These are phyloP conservation scores for Rhegmatorhina hoffmannsi DNA, from an alignment of 2,113 vertebrate species.

Conservation along the genomic window DNA sequence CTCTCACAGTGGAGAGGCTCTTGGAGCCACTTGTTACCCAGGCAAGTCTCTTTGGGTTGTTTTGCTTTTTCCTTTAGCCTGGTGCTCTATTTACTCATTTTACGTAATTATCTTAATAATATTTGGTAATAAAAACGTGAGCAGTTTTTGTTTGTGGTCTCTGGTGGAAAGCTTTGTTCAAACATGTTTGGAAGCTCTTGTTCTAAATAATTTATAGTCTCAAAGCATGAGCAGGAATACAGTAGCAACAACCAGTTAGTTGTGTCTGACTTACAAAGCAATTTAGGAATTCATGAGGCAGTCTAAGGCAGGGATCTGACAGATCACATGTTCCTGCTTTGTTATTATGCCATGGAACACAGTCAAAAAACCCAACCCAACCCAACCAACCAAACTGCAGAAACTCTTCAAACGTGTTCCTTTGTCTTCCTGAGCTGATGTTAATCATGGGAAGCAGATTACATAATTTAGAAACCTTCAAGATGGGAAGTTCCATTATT, in stretches of 20 bases:
- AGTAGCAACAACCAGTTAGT: not conserved
- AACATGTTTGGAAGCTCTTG: not conserved
- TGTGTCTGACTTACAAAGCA: not conserved
- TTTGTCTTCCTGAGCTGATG: not conserved
- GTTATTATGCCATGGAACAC: not conserved
- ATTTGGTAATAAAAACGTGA: not conserved
- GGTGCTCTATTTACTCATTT: not conserved
- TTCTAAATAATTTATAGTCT: conserved; percentile 17
- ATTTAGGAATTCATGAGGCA: not conserved
- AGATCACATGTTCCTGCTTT: not conserved
- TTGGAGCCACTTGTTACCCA: conserved; percentile 96
- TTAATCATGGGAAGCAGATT: not conserved
- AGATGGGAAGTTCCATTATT: not conserved
- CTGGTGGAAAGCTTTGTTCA: not conserved
- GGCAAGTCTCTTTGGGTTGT: conserved; percentile 73
- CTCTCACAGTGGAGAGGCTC: conserved; percentile 93
- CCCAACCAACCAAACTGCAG: not conserved
- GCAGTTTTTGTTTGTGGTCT: not conserved
- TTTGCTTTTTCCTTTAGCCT: not conserved
- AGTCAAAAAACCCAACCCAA: not conserved
- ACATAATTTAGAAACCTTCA: not conserved
- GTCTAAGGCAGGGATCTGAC: not conserved
- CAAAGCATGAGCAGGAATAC: not conserved
- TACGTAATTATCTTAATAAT: not conserved
- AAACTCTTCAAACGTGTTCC: not conserved